These are phyloP conservation scores for Pavo muticus DNA, from an alignment of 2,113 vertebrate genomes.

Conservation along the genomic window DNA sequence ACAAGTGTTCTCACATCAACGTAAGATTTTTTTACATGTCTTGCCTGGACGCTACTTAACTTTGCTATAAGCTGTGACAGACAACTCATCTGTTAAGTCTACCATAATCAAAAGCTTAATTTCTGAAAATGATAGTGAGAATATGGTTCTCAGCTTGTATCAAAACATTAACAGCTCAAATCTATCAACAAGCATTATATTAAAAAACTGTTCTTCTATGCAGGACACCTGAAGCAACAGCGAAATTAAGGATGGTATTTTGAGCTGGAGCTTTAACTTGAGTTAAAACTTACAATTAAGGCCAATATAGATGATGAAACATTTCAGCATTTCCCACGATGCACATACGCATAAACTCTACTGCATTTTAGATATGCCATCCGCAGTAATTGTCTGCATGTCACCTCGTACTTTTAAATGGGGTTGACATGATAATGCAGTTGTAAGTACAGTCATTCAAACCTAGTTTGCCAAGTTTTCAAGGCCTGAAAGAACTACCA, in stretches of 20 bases:
- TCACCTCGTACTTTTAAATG: not conserved
- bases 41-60: not conserved
- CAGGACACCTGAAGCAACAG: not conserved
- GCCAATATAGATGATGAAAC: not conserved
- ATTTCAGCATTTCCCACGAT: not conserved
- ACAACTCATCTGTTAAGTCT: not conserved
- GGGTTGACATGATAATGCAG: not conserved
- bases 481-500: not conserved
- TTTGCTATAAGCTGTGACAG: not conserved
- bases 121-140: not conserved
- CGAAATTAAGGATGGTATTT: not conserved
- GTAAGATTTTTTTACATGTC: not conserved
- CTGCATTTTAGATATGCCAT: not conserved
- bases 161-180: not conserved
- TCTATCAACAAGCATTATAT: not conserved
- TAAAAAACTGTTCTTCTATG: not conserved
- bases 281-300: not conserved
- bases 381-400: not conserved
- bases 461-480: not conserved
- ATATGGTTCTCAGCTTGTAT: not conserved
- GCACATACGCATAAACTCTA: not conserved
- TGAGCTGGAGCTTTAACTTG: not conserved
- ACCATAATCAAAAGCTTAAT: not conserved
- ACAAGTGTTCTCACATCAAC: not conserved
- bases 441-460: not conserved